phyloP scores from a whole-genome alignment of 2,888 invertebrate species.

The Pachliopta kotzebuea region DNA sequence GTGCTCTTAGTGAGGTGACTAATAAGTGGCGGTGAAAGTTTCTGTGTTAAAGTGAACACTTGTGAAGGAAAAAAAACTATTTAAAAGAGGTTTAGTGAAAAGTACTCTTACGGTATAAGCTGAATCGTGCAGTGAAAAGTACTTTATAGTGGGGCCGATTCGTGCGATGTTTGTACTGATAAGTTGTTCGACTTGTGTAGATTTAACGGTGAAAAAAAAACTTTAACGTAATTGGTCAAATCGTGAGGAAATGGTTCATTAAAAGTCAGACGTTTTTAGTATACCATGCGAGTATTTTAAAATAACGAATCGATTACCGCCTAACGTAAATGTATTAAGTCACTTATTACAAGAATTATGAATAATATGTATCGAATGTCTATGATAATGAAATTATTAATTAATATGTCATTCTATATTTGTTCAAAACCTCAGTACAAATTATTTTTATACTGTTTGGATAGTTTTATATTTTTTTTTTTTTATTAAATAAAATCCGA shows the following conservation, averaged over 20 bases:
- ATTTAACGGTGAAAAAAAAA: not conserved
- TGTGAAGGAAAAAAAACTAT: not conserved
- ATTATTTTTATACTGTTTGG: not conserved
- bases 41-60: not conserved
- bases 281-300: not conserved
- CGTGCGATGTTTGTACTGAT: not conserved
- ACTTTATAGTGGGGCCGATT: not conserved
- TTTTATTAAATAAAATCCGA: not conserved
- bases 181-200: not conserved
- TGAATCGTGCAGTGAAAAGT: conserved; percentile 8
- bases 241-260: not conserved
- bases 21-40: not conserved
- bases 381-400: not conserved
- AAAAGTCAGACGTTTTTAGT: not conserved
- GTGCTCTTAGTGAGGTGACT: too few species aligned
- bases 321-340: not conserved
- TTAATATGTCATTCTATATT: not conserved
- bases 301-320: not conserved
- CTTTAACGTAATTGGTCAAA: not conserved
- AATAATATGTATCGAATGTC: not conserved
- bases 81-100: not conserved
- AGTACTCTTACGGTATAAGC: not conserved
- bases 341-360: too few species aligned
- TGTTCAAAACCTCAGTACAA: conserved; percentile 6
- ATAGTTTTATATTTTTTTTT: not conserved